Evolutionary conservation across 1,140 invertebrate species (phyloP), one percentile per base, ranked within the genome.

Genomic region (Spodoptera frugiperda): DNA sequence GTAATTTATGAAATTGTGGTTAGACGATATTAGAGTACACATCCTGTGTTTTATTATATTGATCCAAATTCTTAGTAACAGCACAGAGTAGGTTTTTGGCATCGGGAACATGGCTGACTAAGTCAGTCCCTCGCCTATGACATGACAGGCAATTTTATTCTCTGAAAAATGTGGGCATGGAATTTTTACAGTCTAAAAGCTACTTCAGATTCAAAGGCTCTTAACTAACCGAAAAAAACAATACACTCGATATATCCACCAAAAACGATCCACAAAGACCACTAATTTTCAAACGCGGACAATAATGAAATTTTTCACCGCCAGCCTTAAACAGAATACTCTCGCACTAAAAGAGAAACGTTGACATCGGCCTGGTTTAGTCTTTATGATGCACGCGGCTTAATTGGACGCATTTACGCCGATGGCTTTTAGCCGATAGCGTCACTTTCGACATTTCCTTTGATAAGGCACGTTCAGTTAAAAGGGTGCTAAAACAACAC

Each of bases 341-440:
- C 49, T 54, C 21, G 15, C 14, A 71, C 68, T 71, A 71, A 71
- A 71, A 55, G 71, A 73, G 71, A 73, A 72, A 55, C 67, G 33
- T 61, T 74, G 19, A 63, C 46, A 39, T n/a, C 30, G 48, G 17
- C 17, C 57, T 75, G 59, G 72, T 75, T 65, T 44, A 30, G 57
- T 73, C 72, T 75, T 75, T 75, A 75, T 75, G 72, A 75, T 63
- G 74, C 21, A 65, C 55, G 55, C 55, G 76, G 59, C 73, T 76
- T 87, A 87, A 89, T 89, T 89, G 84, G 79, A 89, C 84, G 84
- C 88, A 88, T 86, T 89, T 79, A 83, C 83, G 82, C 82, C 82
- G 84, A 88, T 88, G 85, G 81, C 78, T 82, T 84, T 85, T 67
- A 83, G 59, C 82, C 79, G 85, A 91, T 91, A 88, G 76, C 78